Base-by-base conservation (phyloP, 2,797 vertebrate species). In the Crocidura indochinensis region DNA sequence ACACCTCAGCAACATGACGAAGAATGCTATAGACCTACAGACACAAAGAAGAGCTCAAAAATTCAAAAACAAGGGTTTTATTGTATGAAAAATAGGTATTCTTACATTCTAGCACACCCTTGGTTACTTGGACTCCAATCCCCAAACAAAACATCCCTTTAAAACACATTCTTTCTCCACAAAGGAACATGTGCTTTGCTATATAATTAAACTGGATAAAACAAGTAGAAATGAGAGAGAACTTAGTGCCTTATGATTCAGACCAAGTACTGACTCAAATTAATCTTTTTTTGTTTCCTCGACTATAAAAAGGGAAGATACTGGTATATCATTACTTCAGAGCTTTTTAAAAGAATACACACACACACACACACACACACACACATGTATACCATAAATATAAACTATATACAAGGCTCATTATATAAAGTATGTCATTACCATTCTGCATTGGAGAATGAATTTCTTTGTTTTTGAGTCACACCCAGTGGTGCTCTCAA, bases 1-100 rank as follows among this genome's bases (percentile, higher is more conserved):
- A 97, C 89, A 99, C 99, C 94, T 99, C 99, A 2, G 99, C 99
- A 94, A 99, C 99, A 2, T 99, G 99, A 87, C 99, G 98, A 97
- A 99, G 98, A 96, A 99, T 99, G 97, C 99, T 99, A 97, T 99
- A 99, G 91, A 99, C 99, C 99, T 99, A 96, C 8, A 64, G 88
- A 78, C 67, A 95, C 80, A 92, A 88, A 38, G 12, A 91, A 76
- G 72, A 87, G 79, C 9, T 74, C 62, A 92, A 76, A 11, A 92
- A 91, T 79, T 79, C 15, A 60, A 88, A 91, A 47, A 19, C 14
- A 89, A 92, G 84, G 82, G 46, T 91, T 47, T 20, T 82, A 56
- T 14, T 46, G 12, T 6, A 29, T 47, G 49, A 47, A 87, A 87
- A 69, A 24, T 0, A 65, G 10, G 0, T 27, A 91, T 29, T 87